These are phyloP conservation scores for Littorina saxatilis DNA, from an alignment of 1,140 invertebrate genomes.

Conservation along the genomic window DNA sequence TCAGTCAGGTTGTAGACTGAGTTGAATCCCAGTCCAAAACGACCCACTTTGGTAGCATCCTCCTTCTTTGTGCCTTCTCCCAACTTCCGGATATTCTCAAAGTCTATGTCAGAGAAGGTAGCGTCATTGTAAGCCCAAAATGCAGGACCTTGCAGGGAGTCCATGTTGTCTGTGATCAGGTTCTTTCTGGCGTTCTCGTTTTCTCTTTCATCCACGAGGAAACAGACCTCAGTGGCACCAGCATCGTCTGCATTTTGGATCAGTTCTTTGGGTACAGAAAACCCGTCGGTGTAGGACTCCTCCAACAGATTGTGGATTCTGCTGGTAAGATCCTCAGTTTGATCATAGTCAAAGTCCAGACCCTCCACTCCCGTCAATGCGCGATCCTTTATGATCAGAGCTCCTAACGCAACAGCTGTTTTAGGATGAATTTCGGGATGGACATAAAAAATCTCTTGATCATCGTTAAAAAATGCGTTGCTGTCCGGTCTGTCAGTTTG, in stretches of 20 bases:
- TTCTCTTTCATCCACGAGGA: constrained; percentile 67
- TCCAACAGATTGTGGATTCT: constrained; percentile 56
- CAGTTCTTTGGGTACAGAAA: constrained; percentile 67
- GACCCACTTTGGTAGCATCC: constrained; percentile 64
- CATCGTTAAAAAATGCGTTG: constrained; percentile 33
- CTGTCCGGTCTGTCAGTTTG: constrained; percentile 36
- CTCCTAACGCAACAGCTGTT: constrained; percentile 58
- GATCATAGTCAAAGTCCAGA: constrained; percentile 60
- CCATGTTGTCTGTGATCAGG: constrained; percentile 64
- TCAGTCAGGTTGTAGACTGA: constrained; percentile 73
- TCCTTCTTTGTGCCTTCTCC: constrained; percentile 66
- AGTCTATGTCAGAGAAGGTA: constrained; percentile 64
- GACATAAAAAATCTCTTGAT: constrained; percentile 52
- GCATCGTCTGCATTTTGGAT: constrained; percentile 77
- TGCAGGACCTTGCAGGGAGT: constrained; percentile 66
- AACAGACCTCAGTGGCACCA: constrained; percentile 65
- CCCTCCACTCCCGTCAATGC: constrained; percentile 51
- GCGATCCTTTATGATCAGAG: constrained; percentile 54
- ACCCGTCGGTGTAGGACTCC: constrained; percentile 61
- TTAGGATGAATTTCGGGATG: constrained; percentile 53
- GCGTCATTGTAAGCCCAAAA: constrained; percentile 70
- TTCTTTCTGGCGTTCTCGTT: constrained; percentile 51
- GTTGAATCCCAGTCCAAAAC: constrained; percentile 70
- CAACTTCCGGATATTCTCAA: constrained; percentile 64
- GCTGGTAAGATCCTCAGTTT: constrained; percentile 61